Conservation (phyloP, 1,140 invertebrate species). For the Euschistus heros region DNA sequence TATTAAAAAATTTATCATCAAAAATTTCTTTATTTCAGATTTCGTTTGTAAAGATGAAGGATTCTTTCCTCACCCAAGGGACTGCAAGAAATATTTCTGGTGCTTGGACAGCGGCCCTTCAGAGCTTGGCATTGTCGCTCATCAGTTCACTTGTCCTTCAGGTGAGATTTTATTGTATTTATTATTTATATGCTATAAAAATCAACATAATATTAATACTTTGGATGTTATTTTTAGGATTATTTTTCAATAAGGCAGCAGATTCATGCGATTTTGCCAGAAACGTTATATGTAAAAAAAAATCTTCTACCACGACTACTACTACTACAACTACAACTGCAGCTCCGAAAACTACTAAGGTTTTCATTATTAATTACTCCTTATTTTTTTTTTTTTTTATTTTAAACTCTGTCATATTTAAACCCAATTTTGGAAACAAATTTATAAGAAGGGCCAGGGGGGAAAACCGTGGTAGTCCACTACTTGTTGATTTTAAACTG, state of each 20-base stretch:
- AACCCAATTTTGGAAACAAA: no score
- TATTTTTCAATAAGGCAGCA: conserved; percentile 82
- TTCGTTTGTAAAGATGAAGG: conserved; percentile 90
- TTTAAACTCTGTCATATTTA: no score
- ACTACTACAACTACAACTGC: conserved; percentile 37
- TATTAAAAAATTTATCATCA: no score
- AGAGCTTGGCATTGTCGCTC: conserved; percentile 77
- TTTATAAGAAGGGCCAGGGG: no score
- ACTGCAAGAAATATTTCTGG: conserved; percentile 93
- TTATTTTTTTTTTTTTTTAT: no score
- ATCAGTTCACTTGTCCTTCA: conserved; percentile 87
- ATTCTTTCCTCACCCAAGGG: conserved; percentile 83
- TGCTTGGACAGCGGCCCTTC: conserved; percentile 81
- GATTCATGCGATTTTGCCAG: conserved; percentile 86
- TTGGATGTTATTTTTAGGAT: conserved; percentile 39
- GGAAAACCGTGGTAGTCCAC: no score
- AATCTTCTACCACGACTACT: conserved; percentile 39
- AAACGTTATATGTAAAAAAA: conserved; percentile 67
- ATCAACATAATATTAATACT: conserved; percentile 1
- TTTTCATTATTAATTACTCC: no score
- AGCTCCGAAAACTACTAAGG: conserved; percentile 19
- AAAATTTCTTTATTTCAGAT: conserved; percentile 40
- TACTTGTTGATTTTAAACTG: no score
- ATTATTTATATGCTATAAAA: background rate
- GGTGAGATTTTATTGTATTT: conserved; percentile 38